Evolutionary conservation across 2,797 vertebrate species (phyloP), one percentile per base, ranked within the genome.

Genomic region (Scolopax bukidnonensis): DNA sequence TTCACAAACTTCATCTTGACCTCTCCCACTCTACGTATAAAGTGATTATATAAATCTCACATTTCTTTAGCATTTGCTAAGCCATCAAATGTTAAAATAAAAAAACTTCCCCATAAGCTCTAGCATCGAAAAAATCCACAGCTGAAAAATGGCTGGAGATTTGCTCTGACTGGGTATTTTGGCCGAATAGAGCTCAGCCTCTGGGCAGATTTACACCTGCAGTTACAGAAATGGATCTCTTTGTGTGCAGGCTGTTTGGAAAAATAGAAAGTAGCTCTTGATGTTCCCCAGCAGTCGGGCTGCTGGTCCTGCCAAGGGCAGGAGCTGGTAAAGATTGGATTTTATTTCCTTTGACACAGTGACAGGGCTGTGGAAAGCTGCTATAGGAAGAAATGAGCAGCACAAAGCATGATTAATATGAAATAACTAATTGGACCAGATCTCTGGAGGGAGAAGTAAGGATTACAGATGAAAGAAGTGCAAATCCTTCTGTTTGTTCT

Each of bases 401-500:
- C 91, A 48, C 84, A 61, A 64, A 56, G 82, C 85, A 7, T 30
- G 89, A 93, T 96, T 96, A 97, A 93, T 68, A 48, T 18, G 71
- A 95, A 97, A 93, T 77, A 77, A 84, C 82, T 97, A 97, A 98
- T 93, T 97, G 96, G 82, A 90, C 83, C 60, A 43, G 90, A 47
- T 21, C 91, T 77, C 94, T 87, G 71, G 97, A 83, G 97, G 84
- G 87, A 70, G 65, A n/a, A 63, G 91, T 73, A 86, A 83, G 87
- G 83, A 87, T 94, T 54, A 87, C 93, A 85, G 88, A 91, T 78
- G 87, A 88, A 91, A 87, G 92, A 83, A 54, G 77, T 74, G 78
- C 91, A 94, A 53, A 85, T 79, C 88, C 78, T 88, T 96, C 89
- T 96, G 93, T 98, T 97, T 98, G 96, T 84, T 97, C 92, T 96